A percentile compares a stretch with the other conserved stretches of the same genome.
phyloP scores from a whole-genome alignment of 2,888 invertebrate species.

The Octonoba sinensis region DNA sequence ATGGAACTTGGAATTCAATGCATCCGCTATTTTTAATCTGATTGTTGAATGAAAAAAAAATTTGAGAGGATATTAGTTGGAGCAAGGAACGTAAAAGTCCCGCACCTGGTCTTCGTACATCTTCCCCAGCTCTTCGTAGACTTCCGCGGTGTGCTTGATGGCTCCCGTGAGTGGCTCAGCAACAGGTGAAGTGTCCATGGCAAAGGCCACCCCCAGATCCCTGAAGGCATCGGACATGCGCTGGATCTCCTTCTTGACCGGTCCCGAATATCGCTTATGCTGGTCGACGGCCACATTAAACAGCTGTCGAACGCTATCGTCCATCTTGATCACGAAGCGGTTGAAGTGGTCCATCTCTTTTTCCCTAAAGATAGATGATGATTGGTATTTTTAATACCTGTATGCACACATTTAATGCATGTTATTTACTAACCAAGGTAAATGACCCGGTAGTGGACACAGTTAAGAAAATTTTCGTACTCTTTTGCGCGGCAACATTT shows the following conservation, averaged over 20 bases:
- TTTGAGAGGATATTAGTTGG: too few species aligned
- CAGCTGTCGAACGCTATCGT: constrained; percentile 86
- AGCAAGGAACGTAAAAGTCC: too few species aligned
- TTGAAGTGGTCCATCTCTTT: constrained; percentile 86
- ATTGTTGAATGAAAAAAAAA: too few species aligned
- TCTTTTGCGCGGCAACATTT: too few species aligned
- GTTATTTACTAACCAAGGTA: too few species aligned
- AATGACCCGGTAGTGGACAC: too few species aligned
- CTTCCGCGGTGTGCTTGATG: constrained; percentile 86
- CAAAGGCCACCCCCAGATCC: constrained; percentile 85
- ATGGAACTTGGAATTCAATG: too few species aligned
- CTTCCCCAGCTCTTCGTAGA: constrained; percentile 89
- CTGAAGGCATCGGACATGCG: constrained; percentile 90
- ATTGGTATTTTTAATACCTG: too few species aligned
- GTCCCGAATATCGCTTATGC: constrained; percentile 86
- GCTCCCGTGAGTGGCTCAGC: constrained; percentile 79
- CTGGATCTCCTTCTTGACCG: constrained; percentile 90
- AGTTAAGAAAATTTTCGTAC: too few species aligned
- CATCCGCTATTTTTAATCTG: too few species aligned
- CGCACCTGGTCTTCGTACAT: constrained; percentile 85
- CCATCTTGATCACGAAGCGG: constrained; percentile 86
- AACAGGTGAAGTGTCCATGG: constrained; percentile 75
- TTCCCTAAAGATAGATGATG: constrained; percentile 77
- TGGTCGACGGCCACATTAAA: constrained; percentile 86
- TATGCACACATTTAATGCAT: too few species aligned